These are phyloP conservation scores for Eurois occulta DNA, from an alignment of 2,888 invertebrate species.

Conservation along the genomic window DNA sequence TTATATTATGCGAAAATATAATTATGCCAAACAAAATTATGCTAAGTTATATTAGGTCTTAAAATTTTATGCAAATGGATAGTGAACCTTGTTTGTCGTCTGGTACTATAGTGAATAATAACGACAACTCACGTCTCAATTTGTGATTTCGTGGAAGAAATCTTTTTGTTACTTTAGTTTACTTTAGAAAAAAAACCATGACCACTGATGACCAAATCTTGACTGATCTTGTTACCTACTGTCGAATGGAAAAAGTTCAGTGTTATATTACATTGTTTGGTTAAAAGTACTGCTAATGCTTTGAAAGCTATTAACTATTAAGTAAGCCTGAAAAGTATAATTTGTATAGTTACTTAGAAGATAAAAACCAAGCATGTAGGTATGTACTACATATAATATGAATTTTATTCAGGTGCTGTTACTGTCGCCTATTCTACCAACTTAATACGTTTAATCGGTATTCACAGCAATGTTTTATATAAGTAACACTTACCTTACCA, in stretches of 20 bases:
- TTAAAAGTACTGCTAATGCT: background rate
- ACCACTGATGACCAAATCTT: background rate
- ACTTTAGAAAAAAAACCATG: background rate
- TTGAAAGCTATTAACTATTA: background rate
- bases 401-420: background rate
- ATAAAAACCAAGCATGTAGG: background rate
- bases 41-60: no score
- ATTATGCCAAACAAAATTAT: no score
- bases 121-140: background rate
- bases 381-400: no score
- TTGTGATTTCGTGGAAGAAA: background rate
- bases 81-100: slow-evolving; percentile 1
- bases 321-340: background rate
- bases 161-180: background rate
- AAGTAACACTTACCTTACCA: slow-evolving; percentile 6
- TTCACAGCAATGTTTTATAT: background rate
- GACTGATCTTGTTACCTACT: background rate
- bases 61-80: no score
- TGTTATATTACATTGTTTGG: background rate
- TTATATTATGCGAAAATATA: no score
- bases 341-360: background rate
- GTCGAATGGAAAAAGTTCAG: background rate
- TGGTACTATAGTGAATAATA: background rate
- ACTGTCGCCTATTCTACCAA: background rate
- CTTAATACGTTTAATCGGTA: background rate